These are phyloP conservation scores for Tachycineta bicolor DNA, from an alignment of 2,113 vertebrate species.

Conservation along the genomic window DNA sequence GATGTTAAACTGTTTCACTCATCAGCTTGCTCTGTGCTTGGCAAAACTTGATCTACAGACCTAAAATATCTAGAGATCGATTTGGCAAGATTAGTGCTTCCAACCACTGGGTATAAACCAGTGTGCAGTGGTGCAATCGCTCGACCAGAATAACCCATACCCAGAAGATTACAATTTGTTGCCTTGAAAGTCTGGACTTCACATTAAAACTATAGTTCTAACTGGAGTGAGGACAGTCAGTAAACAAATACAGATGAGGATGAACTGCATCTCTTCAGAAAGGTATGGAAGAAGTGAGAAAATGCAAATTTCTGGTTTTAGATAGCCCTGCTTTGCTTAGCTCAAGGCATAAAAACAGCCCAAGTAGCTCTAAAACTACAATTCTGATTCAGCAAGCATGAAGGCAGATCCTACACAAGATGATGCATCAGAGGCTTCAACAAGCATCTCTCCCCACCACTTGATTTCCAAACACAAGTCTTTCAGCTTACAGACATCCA, in stretches of 20 bases:
- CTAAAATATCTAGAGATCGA: neutral
- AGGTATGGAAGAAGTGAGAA: slow-evolving; percentile 13
- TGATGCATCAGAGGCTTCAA: slow-evolving; percentile 4
- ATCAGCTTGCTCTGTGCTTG: neutral
- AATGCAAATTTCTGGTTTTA: neutral
- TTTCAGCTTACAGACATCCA: neutral
- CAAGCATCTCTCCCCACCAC: neutral
- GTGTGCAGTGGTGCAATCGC: neutral
- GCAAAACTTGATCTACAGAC: neutral
- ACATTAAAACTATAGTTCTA: slow-evolving; percentile 30
- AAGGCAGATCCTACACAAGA: slow-evolving; percentile 41
- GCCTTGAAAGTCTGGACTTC: slow-evolving; percentile 43
- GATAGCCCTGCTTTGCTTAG: slow-evolving; percentile 25
- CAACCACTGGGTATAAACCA: neutral
- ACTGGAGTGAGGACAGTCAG: slow-evolving; percentile 39
- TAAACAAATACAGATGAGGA: slow-evolving; percentile 34
- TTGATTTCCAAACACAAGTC: neutral
- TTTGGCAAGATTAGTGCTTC: slow-evolving; percentile 44
- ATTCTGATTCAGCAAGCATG: neutral
- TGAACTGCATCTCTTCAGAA: slow-evolving; percentile 58
- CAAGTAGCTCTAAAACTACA: slow-evolving; percentile 10
- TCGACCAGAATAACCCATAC: slow-evolving; percentile 7
- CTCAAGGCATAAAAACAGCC: slow-evolving; percentile 13
- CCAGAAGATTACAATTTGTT: neutral
- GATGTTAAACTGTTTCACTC: slow-evolving; percentile 5